Conservation (phyloP, 2,797 vertebrate genomes). For the Thaleichthys pacificus region DNA sequence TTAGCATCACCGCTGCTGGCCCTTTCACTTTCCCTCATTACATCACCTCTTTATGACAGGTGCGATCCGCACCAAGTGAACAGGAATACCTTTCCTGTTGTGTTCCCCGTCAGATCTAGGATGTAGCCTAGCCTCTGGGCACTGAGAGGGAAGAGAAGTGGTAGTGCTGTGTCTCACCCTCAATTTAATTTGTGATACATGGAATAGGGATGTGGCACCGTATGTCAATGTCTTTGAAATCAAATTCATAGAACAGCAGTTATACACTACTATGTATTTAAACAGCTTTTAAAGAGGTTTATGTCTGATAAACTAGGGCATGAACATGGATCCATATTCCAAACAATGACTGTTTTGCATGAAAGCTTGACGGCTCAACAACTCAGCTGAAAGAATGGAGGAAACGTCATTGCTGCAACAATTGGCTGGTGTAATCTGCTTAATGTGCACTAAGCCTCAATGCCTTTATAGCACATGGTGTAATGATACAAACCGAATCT, state of each 20-base stretch:
- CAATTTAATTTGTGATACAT: no score
- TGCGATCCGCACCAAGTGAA: neutral
- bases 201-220: no score
- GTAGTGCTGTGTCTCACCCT: no score
- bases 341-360: no score
- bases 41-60: conserved; percentile 45
- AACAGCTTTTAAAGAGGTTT: no score
- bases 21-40: conserved; percentile 41
- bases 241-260: no score
- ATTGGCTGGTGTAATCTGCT: conserved; percentile 13
- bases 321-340: no score
- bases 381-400: neutral
- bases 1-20: conserved; percentile 27
- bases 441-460: conserved; percentile 6
- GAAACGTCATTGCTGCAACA: conserved; percentile 7
- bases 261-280: no score
- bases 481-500: neutral
- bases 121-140: neutral
- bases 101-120: conserved; percentile 14
- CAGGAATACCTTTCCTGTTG: neutral
- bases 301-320: no score
- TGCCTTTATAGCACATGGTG: neutral
- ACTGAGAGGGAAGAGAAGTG: neutral
- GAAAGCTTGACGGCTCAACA: no score
- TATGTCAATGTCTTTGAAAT: no score